These are phyloP conservation scores for Stegophylla sp. DNA, from an alignment of 2,888 invertebrate genomes.

Conservation along the genomic window DNA sequence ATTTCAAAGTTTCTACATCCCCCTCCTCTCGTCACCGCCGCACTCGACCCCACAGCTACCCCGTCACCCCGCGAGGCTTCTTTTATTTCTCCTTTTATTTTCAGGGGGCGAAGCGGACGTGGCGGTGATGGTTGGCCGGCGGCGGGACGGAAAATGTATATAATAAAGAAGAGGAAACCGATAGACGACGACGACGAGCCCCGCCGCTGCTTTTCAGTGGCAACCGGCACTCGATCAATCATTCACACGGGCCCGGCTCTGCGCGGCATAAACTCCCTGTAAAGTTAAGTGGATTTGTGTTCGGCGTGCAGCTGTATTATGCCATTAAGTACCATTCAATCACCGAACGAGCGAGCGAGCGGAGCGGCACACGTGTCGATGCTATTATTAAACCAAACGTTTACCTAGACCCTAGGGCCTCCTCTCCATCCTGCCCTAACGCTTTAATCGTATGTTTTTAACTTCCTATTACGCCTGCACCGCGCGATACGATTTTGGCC, in stretches of 20 bases:
- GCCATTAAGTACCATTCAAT: conserved; percentile 51
- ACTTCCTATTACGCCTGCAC: not conserved
- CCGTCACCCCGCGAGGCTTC: conserved; percentile 17
- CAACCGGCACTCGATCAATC: conserved; percentile 49
- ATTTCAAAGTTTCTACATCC: conserved; percentile 35
- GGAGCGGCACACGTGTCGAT: conserved; percentile 36
- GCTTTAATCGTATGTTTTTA: conserved; percentile 5
- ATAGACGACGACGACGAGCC: conserved; percentile 15
- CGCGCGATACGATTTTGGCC: not conserved
- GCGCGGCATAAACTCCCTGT: conserved; percentile 51
- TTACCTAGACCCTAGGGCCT: conserved; percentile 11
- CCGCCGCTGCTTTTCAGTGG: conserved; percentile 15
- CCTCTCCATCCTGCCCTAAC: no score
- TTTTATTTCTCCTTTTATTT: conserved; percentile 42
- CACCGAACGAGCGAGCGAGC: not conserved
- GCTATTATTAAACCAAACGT: conserved; percentile 51
- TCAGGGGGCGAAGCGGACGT: not conserved
- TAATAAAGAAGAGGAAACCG: conserved; percentile 37
- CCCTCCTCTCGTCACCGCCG: not conserved
- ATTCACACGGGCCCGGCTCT: conserved; percentile 22
- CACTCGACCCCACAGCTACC: no score
- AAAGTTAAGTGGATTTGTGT: conserved; percentile 58
- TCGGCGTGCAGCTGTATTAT: conserved; percentile 39
- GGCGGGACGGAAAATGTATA: not conserved
- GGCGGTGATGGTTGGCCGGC: not conserved